Conservation (phyloP, 2,888 invertebrate genomes). For the Morpho deidamia region DNA sequence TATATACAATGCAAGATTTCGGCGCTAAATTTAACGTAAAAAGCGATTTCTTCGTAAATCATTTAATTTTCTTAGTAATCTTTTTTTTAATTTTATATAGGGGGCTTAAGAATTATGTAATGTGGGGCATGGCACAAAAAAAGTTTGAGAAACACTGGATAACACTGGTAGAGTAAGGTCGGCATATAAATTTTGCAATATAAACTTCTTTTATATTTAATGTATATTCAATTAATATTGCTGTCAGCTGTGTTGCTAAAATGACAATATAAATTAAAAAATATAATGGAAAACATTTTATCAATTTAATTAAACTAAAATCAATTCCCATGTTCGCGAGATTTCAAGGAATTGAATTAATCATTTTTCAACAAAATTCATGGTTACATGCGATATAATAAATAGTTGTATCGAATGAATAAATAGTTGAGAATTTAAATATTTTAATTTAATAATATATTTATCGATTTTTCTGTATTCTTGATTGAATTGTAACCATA, state of each 20-base stretch:
- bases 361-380: slow-evolving; percentile 3
- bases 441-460: too few relatives aligned
- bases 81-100: too few relatives aligned
- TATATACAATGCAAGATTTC: too few relatives aligned
- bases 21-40: too few relatives aligned
- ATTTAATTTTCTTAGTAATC: too few relatives aligned
- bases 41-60: too few relatives aligned
- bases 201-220: slow-evolving; percentile 7
- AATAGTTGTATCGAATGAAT: neutral
- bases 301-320: slow-evolving; percentile 13
- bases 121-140: too few relatives aligned
- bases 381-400: neutral
- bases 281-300: slow-evolving; percentile 5
- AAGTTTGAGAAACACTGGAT: too few relatives aligned
- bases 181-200: slow-evolving; percentile 10
- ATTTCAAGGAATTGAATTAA: slow-evolving; percentile 13
- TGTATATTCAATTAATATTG: slow-evolving; percentile 13
- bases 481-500: too few relatives aligned
- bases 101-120: too few relatives aligned
- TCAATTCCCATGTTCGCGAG: slow-evolving; percentile 1
- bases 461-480: too few relatives aligned
- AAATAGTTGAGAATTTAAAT: neutral
- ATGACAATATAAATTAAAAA: neutral
- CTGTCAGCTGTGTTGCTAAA: slow-evolving; percentile 11
- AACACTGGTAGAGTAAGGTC: slow-evolving; percentile 15